These are phyloP conservation scores for Malurus melanocephalus DNA, from an alignment of 2,113 vertebrate genomes.

Conservation along the genomic window DNA sequence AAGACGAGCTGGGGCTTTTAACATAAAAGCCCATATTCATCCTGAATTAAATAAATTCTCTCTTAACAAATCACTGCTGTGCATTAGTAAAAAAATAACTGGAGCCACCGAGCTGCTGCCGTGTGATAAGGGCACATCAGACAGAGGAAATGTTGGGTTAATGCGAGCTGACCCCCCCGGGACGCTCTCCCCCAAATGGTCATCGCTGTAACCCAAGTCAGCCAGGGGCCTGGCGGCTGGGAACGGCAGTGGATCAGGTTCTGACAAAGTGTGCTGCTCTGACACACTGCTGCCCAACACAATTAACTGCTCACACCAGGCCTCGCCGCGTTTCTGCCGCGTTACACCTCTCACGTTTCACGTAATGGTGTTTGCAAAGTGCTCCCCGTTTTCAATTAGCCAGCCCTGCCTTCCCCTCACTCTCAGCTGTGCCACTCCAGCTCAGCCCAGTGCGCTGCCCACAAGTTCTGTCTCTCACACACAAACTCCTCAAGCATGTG, in stretches of 20 bases:
- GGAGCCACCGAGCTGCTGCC: background rate
- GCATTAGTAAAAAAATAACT: slow-evolving; percentile 25
- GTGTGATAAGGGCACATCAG: slow-evolving; percentile 20
- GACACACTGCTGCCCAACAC: slow-evolving; percentile 73
- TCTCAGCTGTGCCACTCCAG: slow-evolving; percentile 54
- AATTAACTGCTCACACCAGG: slow-evolving; percentile 87
- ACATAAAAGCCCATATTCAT: background rate
- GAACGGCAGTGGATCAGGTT: slow-evolving; percentile 72
- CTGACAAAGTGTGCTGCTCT: slow-evolving; percentile 69
- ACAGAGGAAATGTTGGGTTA: slow-evolving; percentile 10
- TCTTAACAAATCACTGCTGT: slow-evolving; percentile 46
- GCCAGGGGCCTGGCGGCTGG: slow-evolving; percentile 53
- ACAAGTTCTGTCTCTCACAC: background rate
- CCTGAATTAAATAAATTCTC: slow-evolving; percentile 56
- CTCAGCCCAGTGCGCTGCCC: slow-evolving; percentile 6
- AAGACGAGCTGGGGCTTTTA: slow-evolving; percentile 43
- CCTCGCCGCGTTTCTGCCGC: slow-evolving; percentile 77
- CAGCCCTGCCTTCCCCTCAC: slow-evolving; percentile 63
- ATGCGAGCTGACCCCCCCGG: background rate
- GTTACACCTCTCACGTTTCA: slow-evolving; percentile 87
- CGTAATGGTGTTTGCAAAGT: slow-evolving; percentile 86
- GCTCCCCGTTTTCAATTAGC: slow-evolving; percentile 89
- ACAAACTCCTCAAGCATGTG: background rate
- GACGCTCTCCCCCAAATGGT: slow-evolving; percentile 9
- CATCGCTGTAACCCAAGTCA: slow-evolving; percentile 36